phyloP scores from a whole-genome alignment of 2,797 vertebrate species.

The Rhodeus uyekii region DNA sequence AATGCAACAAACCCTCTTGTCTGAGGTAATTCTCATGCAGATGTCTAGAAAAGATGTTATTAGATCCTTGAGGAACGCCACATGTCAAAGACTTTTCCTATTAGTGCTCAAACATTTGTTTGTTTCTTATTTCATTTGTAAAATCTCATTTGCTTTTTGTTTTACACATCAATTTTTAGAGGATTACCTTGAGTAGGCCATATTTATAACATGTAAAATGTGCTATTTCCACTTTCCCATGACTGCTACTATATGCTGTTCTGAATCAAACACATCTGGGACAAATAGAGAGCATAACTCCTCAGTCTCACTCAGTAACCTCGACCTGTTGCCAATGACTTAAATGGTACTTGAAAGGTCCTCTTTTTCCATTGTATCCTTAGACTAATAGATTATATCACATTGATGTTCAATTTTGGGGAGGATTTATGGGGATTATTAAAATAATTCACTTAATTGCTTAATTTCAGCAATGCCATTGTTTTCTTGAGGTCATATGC shows the following conservation, averaged over 20 bases:
- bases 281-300: conserved; percentile 30
- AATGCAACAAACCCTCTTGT: conserved; percentile 42
- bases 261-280: conserved; percentile 42
- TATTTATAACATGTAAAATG: conserved; percentile 18
- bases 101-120: conserved; percentile 14
- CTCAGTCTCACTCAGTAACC: conserved; percentile 17
- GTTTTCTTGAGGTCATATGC: neutral
- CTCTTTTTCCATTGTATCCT: conserved; percentile 18
- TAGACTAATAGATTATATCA: neutral
- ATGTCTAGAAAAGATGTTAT: conserved; percentile 45
- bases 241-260: conserved; percentile 30
- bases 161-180: neutral
- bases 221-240: conserved; percentile 32
- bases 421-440: conserved; percentile 6
- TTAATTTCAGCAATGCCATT: conserved; percentile 2
- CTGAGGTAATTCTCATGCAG: conserved; percentile 46
- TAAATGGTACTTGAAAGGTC: conserved; percentile 25
- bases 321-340: conserved; percentile 21
- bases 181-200: neutral
- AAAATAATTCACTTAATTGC: conserved; percentile 7
- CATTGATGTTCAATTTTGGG: neutral
- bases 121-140: neutral
- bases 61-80: conserved; percentile 16
- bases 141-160: neutral
- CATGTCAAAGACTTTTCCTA: conserved; percentile 4